These are phyloP conservation scores for Cepaea hortensis DNA, from an alignment of 2,888 invertebrate species.

Conservation along the genomic window DNA sequence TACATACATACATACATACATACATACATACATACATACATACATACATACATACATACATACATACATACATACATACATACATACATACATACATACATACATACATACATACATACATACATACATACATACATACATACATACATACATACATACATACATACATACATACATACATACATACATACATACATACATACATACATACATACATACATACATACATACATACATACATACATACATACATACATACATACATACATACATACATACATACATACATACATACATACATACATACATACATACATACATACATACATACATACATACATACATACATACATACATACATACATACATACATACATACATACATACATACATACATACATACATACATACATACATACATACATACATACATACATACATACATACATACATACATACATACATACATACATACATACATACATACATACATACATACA, in stretches of 20 bases:
- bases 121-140: background rate
- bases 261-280: too few species aligned
- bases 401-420: constrained; percentile 25
- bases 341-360: constrained; percentile 42
- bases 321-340: constrained; percentile 40
- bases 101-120: constrained; percentile 24
- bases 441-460: too few species aligned
- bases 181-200: too few species aligned
- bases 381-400: constrained; percentile 25
- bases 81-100: constrained; percentile 24
- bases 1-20: constrained; percentile 30
- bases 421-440: too few species aligned
- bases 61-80: constrained; percentile 36
- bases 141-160: too few species aligned
- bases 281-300: constrained; percentile 22
- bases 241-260: too few species aligned
- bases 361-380: constrained; percentile 27
- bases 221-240: too few species aligned
- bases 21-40: constrained; percentile 41
- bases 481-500: too few species aligned
- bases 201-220: too few species aligned
- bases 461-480: too few species aligned
- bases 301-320: constrained; percentile 34
- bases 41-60: constrained; percentile 40
- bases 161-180: too few species aligned